phyloP scores from a whole-genome alignment of 2,888 invertebrate genomes.

The Hirtodrosophila alboralis region DNA sequence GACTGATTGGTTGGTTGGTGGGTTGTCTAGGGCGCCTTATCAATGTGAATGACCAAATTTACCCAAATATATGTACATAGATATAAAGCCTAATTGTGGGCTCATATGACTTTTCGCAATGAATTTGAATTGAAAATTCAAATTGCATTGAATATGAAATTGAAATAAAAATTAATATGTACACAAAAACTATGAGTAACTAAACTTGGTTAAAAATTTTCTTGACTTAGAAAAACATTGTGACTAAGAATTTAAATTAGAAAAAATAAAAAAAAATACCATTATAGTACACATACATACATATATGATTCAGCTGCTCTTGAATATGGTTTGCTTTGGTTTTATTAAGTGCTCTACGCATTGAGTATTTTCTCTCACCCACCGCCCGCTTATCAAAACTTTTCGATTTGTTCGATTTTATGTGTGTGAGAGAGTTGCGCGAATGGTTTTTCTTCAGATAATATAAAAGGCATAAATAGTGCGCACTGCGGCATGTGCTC shows the following conservation, averaged over 20 bases:
- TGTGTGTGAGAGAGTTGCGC: slow-evolving; percentile 12
- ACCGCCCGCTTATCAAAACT: slow-evolving; percentile 32
- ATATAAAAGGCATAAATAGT: slow-evolving; percentile 68
- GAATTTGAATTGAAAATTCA: slow-evolving; percentile 16
- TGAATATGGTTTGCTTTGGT: slow-evolving; percentile 46
- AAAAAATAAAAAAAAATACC: slow-evolving; percentile 19
- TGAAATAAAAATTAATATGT: slow-evolving; percentile 1
- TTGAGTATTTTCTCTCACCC: slow-evolving; percentile 14
- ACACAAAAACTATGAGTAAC: slow-evolving; percentile 19
- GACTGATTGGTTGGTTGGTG: slow-evolving; percentile 2
- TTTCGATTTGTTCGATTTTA: slow-evolving; percentile 51
- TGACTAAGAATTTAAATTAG: no score
- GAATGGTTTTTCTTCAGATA: slow-evolving; percentile 33
- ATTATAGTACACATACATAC: not conserved
- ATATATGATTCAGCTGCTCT: slow-evolving; percentile 47
- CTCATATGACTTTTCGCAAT: slow-evolving; percentile 49
- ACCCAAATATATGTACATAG: slow-evolving; percentile 10
- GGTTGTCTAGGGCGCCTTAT: slow-evolving; percentile 28
- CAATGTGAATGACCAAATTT: slow-evolving; percentile 42
- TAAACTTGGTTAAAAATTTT: no score
- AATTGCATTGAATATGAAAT: slow-evolving; percentile 10
- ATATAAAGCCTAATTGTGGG: slow-evolving; percentile 26
- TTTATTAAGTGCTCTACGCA: no score
- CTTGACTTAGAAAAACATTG: no score
- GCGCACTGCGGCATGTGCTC: slow-evolving; percentile 39